A percentile compares a stretch with the other conserved stretches of the same genome.
Evolutionary conservation across 2,113 vertebrate genomes (phyloP).

Genomic region (Alaudala cheleensis): DNA sequence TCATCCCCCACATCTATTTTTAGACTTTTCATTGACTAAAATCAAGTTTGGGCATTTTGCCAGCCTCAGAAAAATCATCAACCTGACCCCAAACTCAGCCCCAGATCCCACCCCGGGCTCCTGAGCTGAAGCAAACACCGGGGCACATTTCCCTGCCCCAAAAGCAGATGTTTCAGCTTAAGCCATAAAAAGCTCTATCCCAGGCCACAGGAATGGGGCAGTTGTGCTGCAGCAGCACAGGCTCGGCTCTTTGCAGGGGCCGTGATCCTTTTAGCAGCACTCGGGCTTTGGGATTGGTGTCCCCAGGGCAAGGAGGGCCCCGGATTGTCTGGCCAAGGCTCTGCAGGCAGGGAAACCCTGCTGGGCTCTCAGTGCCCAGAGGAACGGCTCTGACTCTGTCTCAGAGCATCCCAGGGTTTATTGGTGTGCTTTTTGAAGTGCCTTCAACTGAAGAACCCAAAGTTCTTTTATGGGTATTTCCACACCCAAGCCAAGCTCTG

Average conservation of each 20-base stretch:
- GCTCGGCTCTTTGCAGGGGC: neutral
- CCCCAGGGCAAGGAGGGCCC: slow-evolving; percentile 45
- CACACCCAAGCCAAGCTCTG: neutral
- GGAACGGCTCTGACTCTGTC: neutral
- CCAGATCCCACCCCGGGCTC: neutral
- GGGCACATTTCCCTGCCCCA: neutral
- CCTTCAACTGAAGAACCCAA: neutral
- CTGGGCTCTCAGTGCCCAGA: neutral
- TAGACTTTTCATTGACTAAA: neutral
- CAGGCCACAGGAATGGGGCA: neutral
- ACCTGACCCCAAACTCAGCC: neutral
- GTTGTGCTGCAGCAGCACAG: neutral
- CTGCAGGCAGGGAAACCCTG: neutral
- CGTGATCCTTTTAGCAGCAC: neutral
- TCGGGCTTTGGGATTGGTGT: neutral
- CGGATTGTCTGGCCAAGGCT: slow-evolving; percentile 18
- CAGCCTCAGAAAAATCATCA: neutral
- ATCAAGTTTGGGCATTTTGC: neutral
- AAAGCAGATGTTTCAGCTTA: neutral
- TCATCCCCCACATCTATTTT: neutral
- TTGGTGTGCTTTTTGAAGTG: neutral
- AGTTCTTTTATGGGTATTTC: neutral
- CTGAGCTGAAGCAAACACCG: neutral
- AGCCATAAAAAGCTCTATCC: neutral
- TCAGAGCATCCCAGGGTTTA: neutral